These are phyloP conservation scores for Halictus rubicundus DNA, from an alignment of 1,140 invertebrate genomes.

Conservation along the genomic window DNA sequence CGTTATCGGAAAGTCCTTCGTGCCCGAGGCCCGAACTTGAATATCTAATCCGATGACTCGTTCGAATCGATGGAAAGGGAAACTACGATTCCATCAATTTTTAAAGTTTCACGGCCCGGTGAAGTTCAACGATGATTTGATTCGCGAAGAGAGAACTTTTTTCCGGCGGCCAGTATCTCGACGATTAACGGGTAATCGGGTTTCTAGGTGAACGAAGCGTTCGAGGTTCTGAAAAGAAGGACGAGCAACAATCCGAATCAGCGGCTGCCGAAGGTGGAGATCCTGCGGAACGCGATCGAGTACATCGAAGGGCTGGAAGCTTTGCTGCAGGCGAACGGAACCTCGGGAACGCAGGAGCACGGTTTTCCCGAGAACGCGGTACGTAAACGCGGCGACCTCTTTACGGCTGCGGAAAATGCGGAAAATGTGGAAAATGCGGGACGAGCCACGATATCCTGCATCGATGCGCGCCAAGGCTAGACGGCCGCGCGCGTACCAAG, in stretches of 20 bases:
- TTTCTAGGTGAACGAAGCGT: slow-evolving; percentile 97
- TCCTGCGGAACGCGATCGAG: slow-evolving; percentile 97
- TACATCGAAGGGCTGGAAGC: slow-evolving; percentile 98
- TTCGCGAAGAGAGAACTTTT: too few relatives aligned
- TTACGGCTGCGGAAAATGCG: neutral
- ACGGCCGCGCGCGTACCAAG: neutral
- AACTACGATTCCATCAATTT: too few relatives aligned
- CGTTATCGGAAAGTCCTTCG: too few relatives aligned
- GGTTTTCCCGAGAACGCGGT: slow-evolving; percentile 72
- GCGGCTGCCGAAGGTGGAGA: slow-evolving; percentile 97
- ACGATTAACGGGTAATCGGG: too few relatives aligned
- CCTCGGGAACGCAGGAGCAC: slow-evolving; percentile 69
- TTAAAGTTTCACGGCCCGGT: too few relatives aligned
- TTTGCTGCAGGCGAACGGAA: slow-evolving; percentile 84
- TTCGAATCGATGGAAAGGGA: too few relatives aligned
- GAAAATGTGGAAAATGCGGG: neutral
- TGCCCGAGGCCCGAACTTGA: too few relatives aligned
- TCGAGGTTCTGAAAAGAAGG: slow-evolving; percentile 95
- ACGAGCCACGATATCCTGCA: neutral
- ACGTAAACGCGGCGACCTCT: slow-evolving; percentile 44
- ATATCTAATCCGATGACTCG: too few relatives aligned
- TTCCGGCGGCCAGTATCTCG: too few relatives aligned
- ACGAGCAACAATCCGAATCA: slow-evolving; percentile 97
- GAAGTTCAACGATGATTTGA: too few relatives aligned
- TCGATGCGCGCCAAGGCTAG: neutral